Evolutionary conservation across 1,140 invertebrate genomes (phyloP).

Genomic region (Hesperophylax magnus): DNA sequence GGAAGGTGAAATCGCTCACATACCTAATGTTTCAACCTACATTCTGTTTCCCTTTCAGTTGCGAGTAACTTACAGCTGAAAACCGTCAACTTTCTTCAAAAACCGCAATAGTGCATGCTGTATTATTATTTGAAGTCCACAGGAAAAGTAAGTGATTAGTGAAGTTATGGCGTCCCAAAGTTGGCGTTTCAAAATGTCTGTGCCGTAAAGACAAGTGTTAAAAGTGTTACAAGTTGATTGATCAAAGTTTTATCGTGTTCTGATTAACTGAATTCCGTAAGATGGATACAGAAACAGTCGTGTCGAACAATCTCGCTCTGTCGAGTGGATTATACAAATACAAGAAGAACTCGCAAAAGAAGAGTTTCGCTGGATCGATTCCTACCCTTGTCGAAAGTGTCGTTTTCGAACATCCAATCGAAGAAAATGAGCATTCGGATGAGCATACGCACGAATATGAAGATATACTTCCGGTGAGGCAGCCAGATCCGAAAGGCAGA

Average conservation of each 20-base stretch:
- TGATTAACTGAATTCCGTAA: slow-evolving; percentile 2
- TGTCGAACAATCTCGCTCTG: slow-evolving; percentile 44
- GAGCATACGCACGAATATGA: slow-evolving; percentile 47
- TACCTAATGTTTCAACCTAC: not conserved
- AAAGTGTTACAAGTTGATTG: not conserved
- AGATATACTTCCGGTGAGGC: slow-evolving; percentile 31
- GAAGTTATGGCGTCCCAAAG: slow-evolving; percentile 26
- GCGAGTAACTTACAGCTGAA: not conserved
- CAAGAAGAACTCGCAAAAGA: slow-evolving; percentile 49
- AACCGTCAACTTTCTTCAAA: not conserved
- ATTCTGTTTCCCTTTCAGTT: slow-evolving; percentile 21
- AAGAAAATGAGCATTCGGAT: slow-evolving; percentile 55
- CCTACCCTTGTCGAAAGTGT: slow-evolving; percentile 63
- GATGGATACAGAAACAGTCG: slow-evolving; percentile 52
- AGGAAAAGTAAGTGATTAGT: slow-evolving; percentile 2
- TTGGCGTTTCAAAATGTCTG: slow-evolving; percentile 22
- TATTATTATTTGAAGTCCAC: not conserved
- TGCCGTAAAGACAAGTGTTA: slow-evolving; percentile 17
- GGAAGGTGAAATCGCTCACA: not conserved
- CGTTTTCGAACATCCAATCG: slow-evolving; percentile 62
- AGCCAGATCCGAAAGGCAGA: slow-evolving; percentile 31
- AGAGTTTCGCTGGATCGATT: slow-evolving; percentile 61
- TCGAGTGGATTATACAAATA: slow-evolving; percentile 50
- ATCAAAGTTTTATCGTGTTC: not conserved
- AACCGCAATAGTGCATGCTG: not conserved